A percentile compares a stretch with the other conserved stretches of the same genome.
phyloP scores from a whole-genome alignment of 2,113 vertebrate species.

The Tricholaema leucomelas region DNA sequence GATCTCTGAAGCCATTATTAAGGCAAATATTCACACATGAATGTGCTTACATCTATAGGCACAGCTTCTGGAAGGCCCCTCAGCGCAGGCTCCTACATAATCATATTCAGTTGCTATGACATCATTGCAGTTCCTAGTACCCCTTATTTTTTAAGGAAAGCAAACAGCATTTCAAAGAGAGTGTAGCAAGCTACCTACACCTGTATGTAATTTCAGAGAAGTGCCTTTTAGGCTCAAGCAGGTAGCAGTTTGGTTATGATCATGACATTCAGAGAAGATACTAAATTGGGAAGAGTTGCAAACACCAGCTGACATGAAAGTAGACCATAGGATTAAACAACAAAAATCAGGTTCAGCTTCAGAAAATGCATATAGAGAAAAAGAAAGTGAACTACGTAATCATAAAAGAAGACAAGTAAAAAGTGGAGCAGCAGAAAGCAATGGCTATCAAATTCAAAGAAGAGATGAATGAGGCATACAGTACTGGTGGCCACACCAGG shows the following conservation, averaged over 20 bases:
- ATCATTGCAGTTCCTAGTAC: constrained; percentile 51
- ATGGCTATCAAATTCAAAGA: not conserved
- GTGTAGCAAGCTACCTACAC: not conserved
- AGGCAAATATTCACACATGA: not conserved
- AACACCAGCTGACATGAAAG: constrained; percentile 20
- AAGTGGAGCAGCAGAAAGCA: not conserved
- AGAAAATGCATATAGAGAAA: not conserved
- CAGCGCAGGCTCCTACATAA: constrained; percentile 38
- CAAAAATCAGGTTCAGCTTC: not conserved
- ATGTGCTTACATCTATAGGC: not conserved
- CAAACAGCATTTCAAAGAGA: constrained; percentile 22
- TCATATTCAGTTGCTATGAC: constrained; percentile 65
- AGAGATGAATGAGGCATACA: not conserved
- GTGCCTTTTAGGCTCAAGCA: not conserved
- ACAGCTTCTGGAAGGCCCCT: constrained; percentile 54
- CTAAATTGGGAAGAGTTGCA: constrained; percentile 34
- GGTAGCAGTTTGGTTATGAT: not conserved
- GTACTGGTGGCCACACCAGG: not conserved
- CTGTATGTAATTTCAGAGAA: not conserved
- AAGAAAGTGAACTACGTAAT: not conserved
- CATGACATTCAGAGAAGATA: constrained; percentile 36
- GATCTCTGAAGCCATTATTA: not conserved
- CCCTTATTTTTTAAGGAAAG: constrained; percentile 16
- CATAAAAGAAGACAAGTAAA: not conserved
- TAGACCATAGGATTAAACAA: constrained; percentile 31